phyloP scores from a whole-genome alignment of 1,140 invertebrate species.

The Xylocopa sonorina region DNA sequence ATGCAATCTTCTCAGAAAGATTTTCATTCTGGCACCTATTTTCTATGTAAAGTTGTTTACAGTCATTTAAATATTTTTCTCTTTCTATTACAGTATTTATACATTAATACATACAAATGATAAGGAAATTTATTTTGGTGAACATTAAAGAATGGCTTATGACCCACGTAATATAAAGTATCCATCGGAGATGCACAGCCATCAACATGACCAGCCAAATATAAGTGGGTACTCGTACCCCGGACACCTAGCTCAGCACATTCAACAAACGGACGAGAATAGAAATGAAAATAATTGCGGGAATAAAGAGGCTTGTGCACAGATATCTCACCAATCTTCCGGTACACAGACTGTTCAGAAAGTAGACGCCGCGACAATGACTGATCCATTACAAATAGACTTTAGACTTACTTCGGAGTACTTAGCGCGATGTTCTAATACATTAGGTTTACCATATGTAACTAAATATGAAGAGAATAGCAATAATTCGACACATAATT shows the following conservation, averaged over 20 bases:
- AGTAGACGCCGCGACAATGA: constrained; percentile 83
- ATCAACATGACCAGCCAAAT: constrained; percentile 64
- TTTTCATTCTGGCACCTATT: background rate
- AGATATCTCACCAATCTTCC: constrained; percentile 73
- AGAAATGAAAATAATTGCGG: constrained; percentile 77
- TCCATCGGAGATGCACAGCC: constrained; percentile 64
- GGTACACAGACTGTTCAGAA: constrained; percentile 78
- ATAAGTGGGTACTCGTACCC: constrained; percentile 70
- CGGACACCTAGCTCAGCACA: constrained; percentile 54
- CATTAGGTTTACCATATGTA: constrained; percentile 75
- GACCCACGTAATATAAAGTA: constrained; percentile 74
- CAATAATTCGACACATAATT: constrained; percentile 71
- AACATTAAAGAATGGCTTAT: constrained; percentile 71
- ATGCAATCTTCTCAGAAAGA: background rate
- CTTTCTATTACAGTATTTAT: background rate
- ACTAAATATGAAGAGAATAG: constrained; percentile 76
- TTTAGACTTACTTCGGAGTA: constrained; percentile 79
- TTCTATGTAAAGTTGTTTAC: background rate
- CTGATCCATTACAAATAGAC: constrained; percentile 80
- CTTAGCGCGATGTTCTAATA: constrained; percentile 77
- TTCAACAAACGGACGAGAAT: constrained; percentile 77
- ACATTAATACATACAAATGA: constrained; percentile 10
- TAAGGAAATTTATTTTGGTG: background rate
- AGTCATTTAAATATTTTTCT: background rate
- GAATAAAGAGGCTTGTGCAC: constrained; percentile 74